Evolutionary conservation across 1,140 invertebrate genomes (phyloP).

Genomic region (Brachionus manjavacas): DNA sequence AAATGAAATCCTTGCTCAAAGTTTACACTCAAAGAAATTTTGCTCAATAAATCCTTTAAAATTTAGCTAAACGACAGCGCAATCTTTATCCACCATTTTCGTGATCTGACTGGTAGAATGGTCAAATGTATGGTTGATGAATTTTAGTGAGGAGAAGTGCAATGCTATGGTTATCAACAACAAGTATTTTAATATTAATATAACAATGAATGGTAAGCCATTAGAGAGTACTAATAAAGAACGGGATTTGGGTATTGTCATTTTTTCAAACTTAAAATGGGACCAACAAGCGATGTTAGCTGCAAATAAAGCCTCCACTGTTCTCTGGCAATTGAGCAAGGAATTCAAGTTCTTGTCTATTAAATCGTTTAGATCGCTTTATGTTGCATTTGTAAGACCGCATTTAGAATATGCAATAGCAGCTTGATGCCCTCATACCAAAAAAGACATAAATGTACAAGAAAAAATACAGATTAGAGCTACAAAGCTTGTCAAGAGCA

Average conservation of each 20-base stretch:
- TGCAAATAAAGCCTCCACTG: neutral
- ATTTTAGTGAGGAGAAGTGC: too few relatives aligned
- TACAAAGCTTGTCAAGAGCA: neutral
- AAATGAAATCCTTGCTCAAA: neutral
- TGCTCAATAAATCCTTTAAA: neutral
- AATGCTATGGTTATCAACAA: too few relatives aligned
- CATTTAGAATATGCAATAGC: neutral
- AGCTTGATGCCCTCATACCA: neutral
- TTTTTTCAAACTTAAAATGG: neutral
- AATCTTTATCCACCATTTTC: too few relatives aligned
- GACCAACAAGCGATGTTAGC: neutral
- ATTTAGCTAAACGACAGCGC: too few relatives aligned
- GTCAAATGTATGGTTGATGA: too few relatives aligned
- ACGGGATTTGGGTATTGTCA: neutral
- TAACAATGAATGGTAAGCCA: too few relatives aligned
- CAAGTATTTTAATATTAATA: too few relatives aligned
- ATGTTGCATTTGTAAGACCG: neutral
- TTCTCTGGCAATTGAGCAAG: neutral
- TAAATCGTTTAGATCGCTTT: neutral
- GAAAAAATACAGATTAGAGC: neutral
- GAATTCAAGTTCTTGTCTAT: neutral
- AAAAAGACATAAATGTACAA: neutral
- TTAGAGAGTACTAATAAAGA: too few relatives aligned
- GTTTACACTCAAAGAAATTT: too few relatives aligned
- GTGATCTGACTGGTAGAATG: too few relatives aligned